These are phyloP conservation scores for Euschistus heros DNA, from an alignment of 1,140 invertebrate genomes.

Conservation along the genomic window DNA sequence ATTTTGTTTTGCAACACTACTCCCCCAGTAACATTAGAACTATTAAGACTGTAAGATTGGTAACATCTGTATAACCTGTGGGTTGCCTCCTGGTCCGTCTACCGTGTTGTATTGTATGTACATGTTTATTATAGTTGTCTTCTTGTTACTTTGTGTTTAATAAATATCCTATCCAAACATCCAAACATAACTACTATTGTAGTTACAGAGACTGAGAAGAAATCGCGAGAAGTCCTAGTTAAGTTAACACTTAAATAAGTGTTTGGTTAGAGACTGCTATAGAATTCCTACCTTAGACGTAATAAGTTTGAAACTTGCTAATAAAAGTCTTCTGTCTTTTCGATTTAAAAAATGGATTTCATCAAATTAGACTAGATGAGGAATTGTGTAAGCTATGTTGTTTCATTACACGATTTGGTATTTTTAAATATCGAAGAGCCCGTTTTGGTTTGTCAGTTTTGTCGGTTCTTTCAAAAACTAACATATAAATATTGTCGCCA, in stretches of 20 bases:
- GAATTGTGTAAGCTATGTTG: constrained; percentile 4
- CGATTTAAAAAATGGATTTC: constrained; percentile 14
- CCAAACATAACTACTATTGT: too few relatives aligned
- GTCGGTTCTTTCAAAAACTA: constrained; percentile 27
- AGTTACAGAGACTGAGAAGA: too few relatives aligned
- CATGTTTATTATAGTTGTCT: too few relatives aligned
- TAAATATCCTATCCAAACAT: too few relatives aligned
- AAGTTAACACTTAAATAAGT: constrained; percentile 32
- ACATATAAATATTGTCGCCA: constrained; percentile 24
- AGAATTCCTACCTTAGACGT: constrained; percentile 13
- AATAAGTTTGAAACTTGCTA: constrained; percentile 20
- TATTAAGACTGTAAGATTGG: too few relatives aligned
- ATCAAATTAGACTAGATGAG: constrained; percentile 4
- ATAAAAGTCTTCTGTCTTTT: constrained; percentile 15
- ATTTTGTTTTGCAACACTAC: too few relatives aligned
- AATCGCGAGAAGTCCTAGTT: too few relatives aligned
- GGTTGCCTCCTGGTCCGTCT: too few relatives aligned
- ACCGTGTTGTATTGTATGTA: too few relatives aligned
- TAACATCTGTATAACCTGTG: too few relatives aligned
- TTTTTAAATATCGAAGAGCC: constrained; percentile 20
- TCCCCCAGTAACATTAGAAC: too few relatives aligned
- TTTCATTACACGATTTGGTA: not conserved
- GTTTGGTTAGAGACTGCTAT: constrained; percentile 19
- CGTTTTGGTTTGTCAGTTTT: constrained; percentile 25
- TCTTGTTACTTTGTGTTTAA: too few relatives aligned